Conservation (phyloP, 1,140 invertebrate genomes). For the Eriosoma lanigerum region DNA sequence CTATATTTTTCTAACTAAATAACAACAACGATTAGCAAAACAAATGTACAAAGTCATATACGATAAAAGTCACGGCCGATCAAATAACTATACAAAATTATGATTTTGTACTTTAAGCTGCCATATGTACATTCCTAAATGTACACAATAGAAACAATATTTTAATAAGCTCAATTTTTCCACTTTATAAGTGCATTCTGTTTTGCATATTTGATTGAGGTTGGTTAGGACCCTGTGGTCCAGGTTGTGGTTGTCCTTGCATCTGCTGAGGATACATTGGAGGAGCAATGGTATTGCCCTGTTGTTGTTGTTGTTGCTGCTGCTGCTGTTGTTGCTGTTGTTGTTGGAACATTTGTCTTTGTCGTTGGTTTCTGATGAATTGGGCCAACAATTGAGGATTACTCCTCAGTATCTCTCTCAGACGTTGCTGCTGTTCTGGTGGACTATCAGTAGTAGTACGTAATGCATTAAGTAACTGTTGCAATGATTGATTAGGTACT, state of each 20-base stretch:
- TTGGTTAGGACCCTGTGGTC: conserved; percentile 58
- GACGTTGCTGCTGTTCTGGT: conserved; percentile 91
- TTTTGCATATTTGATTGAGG: conserved; percentile 53
- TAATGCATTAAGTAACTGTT: conserved; percentile 86
- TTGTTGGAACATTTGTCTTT: conserved; percentile 42
- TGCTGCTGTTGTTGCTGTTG: conserved; percentile 56
- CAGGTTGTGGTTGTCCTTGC: conserved; percentile 57
- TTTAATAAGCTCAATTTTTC: conserved; percentile 35
- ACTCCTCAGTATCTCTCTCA: conserved; percentile 87
- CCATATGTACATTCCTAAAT: conserved; percentile 50
- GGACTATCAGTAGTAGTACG: conserved; percentile 74
- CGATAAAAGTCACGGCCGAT: conserved; percentile 43
- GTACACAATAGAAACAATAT: conserved; percentile 45
- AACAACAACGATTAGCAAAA: conserved; percentile 48
- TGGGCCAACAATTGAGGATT: conserved; percentile 96
- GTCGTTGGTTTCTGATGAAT: conserved; percentile 80
- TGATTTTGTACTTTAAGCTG: conserved; percentile 51
- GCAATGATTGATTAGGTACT: conserved; percentile 69
- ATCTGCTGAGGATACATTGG: conserved; percentile 59
- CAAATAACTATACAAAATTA: conserved; percentile 48
- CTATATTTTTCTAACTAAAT: conserved; percentile 50
- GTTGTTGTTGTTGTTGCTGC: conserved; percentile 55
- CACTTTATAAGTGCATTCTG: conserved; percentile 43
- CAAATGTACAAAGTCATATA: conserved; percentile 50
- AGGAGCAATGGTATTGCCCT: conserved; percentile 57